Base-by-base conservation (phyloP, 1,140 invertebrate species). In the Neuroterus valhalla region DNA sequence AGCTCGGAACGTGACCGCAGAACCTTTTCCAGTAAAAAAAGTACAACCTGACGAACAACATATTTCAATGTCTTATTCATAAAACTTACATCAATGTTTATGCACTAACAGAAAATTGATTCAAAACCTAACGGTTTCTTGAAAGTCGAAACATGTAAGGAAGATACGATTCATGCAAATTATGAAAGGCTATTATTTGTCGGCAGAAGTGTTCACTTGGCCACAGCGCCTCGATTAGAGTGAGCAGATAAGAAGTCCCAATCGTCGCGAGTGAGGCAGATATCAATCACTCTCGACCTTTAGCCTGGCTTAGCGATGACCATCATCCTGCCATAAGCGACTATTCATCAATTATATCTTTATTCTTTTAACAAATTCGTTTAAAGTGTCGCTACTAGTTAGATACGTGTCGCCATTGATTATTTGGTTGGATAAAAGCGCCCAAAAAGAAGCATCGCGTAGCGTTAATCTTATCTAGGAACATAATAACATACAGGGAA, bases 301-400 rank as follows among this genome's bases (percentile, higher is more conserved):
- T 50, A 2, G 17, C 48, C 48, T 50, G 11, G 17, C 5, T n/a
- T 50, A 11, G 48, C 1, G 19, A 21, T 17, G 19, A 21, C 48
- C 11, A 50, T 3, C 17, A 50, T 21, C 21, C 17, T 50, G 5
- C 48, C 48, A 21, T 50, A 50, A 50, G 3, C 19, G 48, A 50
- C 48, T 19, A 50, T 11, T 50, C 48, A 50, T 50, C 48, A 50
- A 21, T 50, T 50, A 50, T 50, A 50, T 19, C 48, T 50, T 50
- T 50, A 50, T 50, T 17, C 48, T 50, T 50, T 19, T 17, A 17
- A 50, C 15, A 19, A 50, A 50, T 50, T n/a, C 5, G 48, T 50
- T 50, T 11, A 21, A 50, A 21, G 31, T 38, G 31, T 38, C 48
- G 17, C 21, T 17, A 2, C 21, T 4, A 48, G 19, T 21, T 50